Base-by-base conservation (phyloP, 2,113 vertebrate species). In the Toxotes jaculatrix region DNA sequence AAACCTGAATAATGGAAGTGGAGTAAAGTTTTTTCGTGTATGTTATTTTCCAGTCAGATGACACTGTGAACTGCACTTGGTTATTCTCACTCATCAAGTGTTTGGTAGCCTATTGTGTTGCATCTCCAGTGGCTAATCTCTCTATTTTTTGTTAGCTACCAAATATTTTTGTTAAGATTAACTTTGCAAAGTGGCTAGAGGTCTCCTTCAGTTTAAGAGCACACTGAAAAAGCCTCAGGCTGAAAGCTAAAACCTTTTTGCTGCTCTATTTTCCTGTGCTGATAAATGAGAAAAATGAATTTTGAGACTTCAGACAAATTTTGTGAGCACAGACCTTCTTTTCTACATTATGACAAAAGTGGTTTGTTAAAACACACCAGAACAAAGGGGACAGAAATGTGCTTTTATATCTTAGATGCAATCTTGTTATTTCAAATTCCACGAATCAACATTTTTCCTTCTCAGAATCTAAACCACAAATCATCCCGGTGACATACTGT, bases 401-500 rank as follows among this genome's bases (percentile, higher is more conserved):
- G 23, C 32, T 69, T 42, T 62, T 12, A 38, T 10, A 12, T 14
- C 9, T 9, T 36, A 2, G 27, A 64, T 53, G 74, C 38, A 23
- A 63, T 68, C 56, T 56, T 70, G 31, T 62, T 51, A 40, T 74
- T 77, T 64, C 36, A 31, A 57, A 49, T 21, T 49, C 32, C 0
- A 3, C 12, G 31, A 70, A 57, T 70, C 32, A 31, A 23, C 38
- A 47, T 17, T 43, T 47, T 34, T 57, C 19, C 21, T 13, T 12
- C 32, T 21, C n/a, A 13, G 64, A 21, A 62, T 43, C 19, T 45
- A 64, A 82, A 45, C 17, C 51, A 45, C 17, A 81, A 74, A 49
- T 68, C 79, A 61, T 51, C 45, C 4, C 19, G 43, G 32, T 67
- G 59, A 55, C 32, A 49, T 49, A 27, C 17, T 61, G 9, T 27